These are phyloP conservation scores for Carapus acus DNA, from an alignment of 2,797 vertebrate species.

Conservation along the genomic window DNA sequence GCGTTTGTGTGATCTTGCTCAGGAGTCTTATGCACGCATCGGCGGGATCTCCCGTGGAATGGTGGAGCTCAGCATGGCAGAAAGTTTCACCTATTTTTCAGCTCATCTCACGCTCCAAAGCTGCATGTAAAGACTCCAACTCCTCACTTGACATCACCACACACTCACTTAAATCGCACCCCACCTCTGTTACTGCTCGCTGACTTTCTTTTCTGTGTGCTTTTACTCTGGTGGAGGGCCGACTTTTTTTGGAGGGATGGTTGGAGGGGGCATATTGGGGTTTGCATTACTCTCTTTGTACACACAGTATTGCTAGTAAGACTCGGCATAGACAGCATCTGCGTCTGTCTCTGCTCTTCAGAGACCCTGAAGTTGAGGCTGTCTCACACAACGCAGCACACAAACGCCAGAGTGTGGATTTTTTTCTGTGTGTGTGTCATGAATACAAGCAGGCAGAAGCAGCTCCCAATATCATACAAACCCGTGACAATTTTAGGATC, in stretches of 20 bases:
- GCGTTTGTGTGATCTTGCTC: conserved; percentile 45
- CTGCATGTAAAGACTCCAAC: conserved; percentile 9
- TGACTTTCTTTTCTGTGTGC: conserved; percentile 26
- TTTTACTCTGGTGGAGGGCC: too few relatives aligned
- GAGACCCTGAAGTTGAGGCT: conserved; percentile 43
- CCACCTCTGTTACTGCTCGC: conserved; percentile 16
- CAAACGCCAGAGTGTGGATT: conserved; percentile 57
- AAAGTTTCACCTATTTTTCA: too few relatives aligned
- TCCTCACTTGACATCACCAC: conserved; percentile 49
- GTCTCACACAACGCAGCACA: conserved; percentile 39
- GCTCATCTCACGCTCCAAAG: conserved; percentile 24
- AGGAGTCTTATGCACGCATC: conserved; percentile 7
- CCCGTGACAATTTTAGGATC: conserved; percentile 12
- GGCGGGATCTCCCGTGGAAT: conserved; percentile 24
- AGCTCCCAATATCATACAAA: conserved; percentile 31
- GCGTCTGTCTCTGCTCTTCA: conserved; percentile 33
- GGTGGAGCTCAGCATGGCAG: background rate
- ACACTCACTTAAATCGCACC: conserved; percentile 50
- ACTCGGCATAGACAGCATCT: conserved; percentile 33
- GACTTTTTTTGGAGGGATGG: too few relatives aligned
- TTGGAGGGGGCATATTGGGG: conserved; percentile 37
- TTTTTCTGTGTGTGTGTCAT: conserved; percentile 1
- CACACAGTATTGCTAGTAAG: conserved; percentile 36
- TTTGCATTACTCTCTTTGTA: conserved; percentile 42
- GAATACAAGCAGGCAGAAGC: conserved; percentile 18